These are phyloP conservation scores for Acleris laterana DNA, from an alignment of 2,888 invertebrate species.

Conservation along the genomic window DNA sequence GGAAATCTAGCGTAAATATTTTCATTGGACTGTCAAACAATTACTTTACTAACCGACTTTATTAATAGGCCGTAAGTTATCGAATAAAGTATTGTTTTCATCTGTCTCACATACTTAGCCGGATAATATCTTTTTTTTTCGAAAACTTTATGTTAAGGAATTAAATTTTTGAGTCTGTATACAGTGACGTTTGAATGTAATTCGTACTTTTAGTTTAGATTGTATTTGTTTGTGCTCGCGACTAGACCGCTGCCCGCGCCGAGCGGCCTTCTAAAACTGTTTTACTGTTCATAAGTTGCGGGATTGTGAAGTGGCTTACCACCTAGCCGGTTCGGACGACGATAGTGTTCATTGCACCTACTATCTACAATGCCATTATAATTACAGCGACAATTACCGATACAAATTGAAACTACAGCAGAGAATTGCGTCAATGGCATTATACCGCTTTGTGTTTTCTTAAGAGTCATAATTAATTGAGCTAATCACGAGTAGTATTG, in stretches of 20 bases:
- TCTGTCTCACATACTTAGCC: slow-evolving; percentile 47
- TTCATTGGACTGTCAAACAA: slow-evolving; percentile 71
- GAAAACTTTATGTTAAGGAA: slow-evolving; percentile 18
- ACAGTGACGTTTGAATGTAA: background rate
- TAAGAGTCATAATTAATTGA: slow-evolving; percentile 11
- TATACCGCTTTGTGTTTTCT: slow-evolving; percentile 12
- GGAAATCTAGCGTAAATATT: slow-evolving; percentile 45
- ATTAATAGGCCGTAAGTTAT: slow-evolving; percentile 12
- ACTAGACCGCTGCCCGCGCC: slow-evolving; percentile 69
- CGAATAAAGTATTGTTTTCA: slow-evolving; percentile 3
- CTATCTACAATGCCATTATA: slow-evolving; percentile 79
- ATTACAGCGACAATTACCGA: slow-evolving; percentile 72
- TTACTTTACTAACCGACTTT: slow-evolving; percentile 51
- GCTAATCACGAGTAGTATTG: slow-evolving; percentile 3
- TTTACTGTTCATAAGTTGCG: slow-evolving; percentile 61
- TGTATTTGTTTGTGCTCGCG: slow-evolving; percentile 44
- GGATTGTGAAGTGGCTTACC: slow-evolving; percentile 65
- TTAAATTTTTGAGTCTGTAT: background rate
- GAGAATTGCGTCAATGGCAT: slow-evolving; percentile 43
- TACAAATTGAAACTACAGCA: slow-evolving; percentile 56
- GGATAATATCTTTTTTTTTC: slow-evolving; percentile 42
- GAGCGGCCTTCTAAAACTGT: slow-evolving; percentile 71
- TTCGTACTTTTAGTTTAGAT: slow-evolving; percentile 24
- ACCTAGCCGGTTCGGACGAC: slow-evolving; percentile 65
- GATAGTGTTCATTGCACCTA: slow-evolving; percentile 61